A percentile compares a stretch with the other conserved stretches of the same genome.
These are phyloP conservation scores for Synanthedon tipuliformis DNA, from an alignment of 2,888 invertebrate genomes.

Conservation along the genomic window DNA sequence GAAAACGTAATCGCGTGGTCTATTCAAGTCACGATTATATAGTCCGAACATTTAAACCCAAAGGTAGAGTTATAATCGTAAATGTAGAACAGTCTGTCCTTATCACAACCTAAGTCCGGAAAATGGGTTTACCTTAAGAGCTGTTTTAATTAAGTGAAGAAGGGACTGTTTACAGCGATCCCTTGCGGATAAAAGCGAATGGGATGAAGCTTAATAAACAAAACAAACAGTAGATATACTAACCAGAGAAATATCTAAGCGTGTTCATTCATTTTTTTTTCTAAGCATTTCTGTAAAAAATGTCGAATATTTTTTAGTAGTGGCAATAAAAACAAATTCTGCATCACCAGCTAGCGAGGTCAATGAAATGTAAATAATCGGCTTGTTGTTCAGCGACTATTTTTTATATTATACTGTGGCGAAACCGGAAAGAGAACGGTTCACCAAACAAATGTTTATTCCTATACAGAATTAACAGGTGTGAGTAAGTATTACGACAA, in stretches of 20 bases:
- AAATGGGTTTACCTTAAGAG: slow-evolving; percentile 37
- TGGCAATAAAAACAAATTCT: no score
- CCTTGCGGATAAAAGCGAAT: slow-evolving; percentile 14
- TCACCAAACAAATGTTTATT: slow-evolving; percentile 13
- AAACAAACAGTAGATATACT: background rate
- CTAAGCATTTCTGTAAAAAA: no score
- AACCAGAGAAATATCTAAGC: no score
- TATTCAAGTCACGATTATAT: background rate
- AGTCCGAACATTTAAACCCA: slow-evolving; percentile 1
- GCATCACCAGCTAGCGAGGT: background rate
- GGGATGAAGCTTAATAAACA: slow-evolving; percentile 1
- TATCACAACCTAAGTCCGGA: slow-evolving; percentile 17
- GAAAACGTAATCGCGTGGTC: no score
- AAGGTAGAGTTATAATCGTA: slow-evolving; percentile 14
- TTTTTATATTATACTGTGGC: slow-evolving; percentile 3
- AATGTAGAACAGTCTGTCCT: slow-evolving; percentile 20
- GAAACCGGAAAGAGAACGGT: slow-evolving; percentile 1
- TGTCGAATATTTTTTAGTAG: no score
- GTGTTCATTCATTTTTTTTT: no score
- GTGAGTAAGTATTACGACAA: slow-evolving; percentile 14
- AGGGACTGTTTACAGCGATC: slow-evolving; percentile 25
- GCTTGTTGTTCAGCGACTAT: slow-evolving; percentile 1
- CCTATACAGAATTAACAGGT: slow-evolving; percentile 14
- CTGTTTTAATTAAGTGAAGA: slow-evolving; percentile 41
- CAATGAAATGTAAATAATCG: slow-evolving; percentile 1